Conservation (phyloP, 2,888 invertebrate species). For the Lepidocyrtoides sp. region DNA sequence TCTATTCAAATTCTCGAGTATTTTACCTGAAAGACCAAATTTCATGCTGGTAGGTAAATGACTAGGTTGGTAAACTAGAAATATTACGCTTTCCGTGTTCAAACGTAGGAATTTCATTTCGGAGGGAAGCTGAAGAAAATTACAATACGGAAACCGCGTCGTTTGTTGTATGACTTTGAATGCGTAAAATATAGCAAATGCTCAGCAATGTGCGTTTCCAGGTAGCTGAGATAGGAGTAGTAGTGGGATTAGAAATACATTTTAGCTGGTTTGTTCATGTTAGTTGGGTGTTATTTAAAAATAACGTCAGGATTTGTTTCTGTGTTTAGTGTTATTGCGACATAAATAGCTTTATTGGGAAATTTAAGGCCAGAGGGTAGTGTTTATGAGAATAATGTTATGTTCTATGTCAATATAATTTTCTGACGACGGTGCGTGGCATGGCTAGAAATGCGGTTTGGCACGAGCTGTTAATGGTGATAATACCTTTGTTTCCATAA, state of each 20-base stretch:
- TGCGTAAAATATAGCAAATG: neutral
- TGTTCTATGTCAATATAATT: neutral
- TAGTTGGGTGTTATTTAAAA: conserved; percentile 38
- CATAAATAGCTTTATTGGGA: conserved; percentile 52
- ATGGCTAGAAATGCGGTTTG: neutral
- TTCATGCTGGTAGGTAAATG: too few species aligned
- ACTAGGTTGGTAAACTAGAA: too few species aligned
- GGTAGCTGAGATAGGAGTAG: neutral
- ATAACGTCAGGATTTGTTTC: conserved; percentile 49
- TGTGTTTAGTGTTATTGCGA: conserved; percentile 63
- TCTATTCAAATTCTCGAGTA: too few species aligned
- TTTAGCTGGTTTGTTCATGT: conserved; percentile 41
- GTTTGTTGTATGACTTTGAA: neutral
- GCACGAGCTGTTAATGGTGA: neutral
- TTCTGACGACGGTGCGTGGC: neutral
- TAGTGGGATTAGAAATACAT: neutral
- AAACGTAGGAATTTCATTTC: neutral
- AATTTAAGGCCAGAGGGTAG: neutral
- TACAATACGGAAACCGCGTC: neutral
- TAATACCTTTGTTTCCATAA: neutral
- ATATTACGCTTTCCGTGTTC: neutral
- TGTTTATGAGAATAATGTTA: neutral
- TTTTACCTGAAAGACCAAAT: too few species aligned
- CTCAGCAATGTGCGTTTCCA: neutral
- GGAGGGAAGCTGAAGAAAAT: neutral